Percentiles rank a stretch among this genome's conserved stretches.
phyloP scores from a whole-genome alignment of 2,113 vertebrate genomes.

The Dascyllus trimaculatus region DNA sequence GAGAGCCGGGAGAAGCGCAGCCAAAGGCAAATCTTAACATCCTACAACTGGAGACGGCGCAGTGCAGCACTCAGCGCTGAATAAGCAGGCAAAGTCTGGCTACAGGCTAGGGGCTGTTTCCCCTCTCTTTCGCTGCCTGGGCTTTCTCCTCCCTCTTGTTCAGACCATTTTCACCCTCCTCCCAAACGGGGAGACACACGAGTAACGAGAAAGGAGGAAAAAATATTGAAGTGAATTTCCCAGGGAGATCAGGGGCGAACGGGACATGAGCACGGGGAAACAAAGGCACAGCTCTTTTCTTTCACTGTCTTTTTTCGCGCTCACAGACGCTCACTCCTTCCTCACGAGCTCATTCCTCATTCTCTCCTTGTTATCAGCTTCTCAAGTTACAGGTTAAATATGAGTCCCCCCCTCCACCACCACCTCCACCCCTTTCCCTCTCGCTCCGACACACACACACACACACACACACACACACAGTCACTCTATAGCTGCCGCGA shows the following conservation, averaged over 20 bases:
- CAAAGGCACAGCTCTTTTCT: slow-evolving; percentile 56
- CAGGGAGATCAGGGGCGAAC: slow-evolving; percentile 58
- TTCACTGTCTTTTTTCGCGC: slow-evolving; percentile 39
- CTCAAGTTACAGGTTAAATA: slow-evolving; percentile 86
- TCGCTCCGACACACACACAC: slow-evolving; percentile 10
- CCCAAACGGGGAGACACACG: slow-evolving; percentile 55
- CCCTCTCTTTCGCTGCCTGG: slow-evolving; percentile 50
- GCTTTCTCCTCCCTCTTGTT: slow-evolving; percentile 72
- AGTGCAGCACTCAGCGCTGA: slow-evolving; percentile 76
- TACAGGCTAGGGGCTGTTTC: slow-evolving; percentile 64
- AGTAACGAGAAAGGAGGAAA: slow-evolving; percentile 58
- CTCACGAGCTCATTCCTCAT: slow-evolving; percentile 58
- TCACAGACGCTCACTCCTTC: slow-evolving; percentile 36
- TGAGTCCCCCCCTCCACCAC: slow-evolving; percentile 64
- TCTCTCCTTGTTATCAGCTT: slow-evolving; percentile 82
- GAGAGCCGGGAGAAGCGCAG: slow-evolving; percentile 63
- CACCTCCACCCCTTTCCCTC: not conserved
- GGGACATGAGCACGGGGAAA: slow-evolving; percentile 64
- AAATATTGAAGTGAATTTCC: slow-evolving; percentile 74
- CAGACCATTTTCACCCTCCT: slow-evolving; percentile 62
- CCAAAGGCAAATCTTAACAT: slow-evolving; percentile 68
- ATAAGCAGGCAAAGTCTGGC: slow-evolving; percentile 78
- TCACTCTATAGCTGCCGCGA: slow-evolving; percentile 27
- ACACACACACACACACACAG: slow-evolving; percentile 1
- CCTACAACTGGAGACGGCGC: slow-evolving; percentile 74